Evolutionary conservation across 2,797 vertebrate species (phyloP), one percentile per base, ranked within the genome.

Genomic region (Muscicapa striata): DNA sequence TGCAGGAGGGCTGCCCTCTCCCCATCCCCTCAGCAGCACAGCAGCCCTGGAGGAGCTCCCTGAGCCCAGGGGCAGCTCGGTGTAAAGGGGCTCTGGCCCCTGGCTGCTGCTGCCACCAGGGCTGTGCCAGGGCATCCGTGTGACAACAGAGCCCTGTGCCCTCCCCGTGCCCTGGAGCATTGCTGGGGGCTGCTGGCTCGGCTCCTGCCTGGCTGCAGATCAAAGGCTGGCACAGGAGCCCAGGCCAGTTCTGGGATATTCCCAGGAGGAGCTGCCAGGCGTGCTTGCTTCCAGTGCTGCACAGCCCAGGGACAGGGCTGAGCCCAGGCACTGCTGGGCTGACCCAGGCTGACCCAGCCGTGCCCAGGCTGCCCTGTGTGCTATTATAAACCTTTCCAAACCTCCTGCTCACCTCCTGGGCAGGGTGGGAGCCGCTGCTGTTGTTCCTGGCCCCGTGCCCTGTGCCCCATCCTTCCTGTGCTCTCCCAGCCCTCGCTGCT

Each of bases 391-490:
- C 22, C 46, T 48, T 23, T 23, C 46, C 46, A 48, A 48, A 24
- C 74, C 79, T 67, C 32, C 54, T 87, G 14, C 68, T 80, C 8
- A 1, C 30, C 66, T 70, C 59, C 66, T 36, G 10, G 17, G 55
- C 41, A 30, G 57, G 90, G 46, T 34, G 89, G 94, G 82, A 90
- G 87, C 70, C 2, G 2, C 89, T 30, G 75, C 63, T 90, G 62
- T 82, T 93, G 87, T 89, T 97, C 55, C 93, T 84, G 88, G 93
- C 93, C 55, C 88, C 3, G 3, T 49, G 86, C 93, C 95, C 83
- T 5, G 3, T 93, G 94, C 96, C 96, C 93, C 95, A 95, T 97
- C 97, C 96, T 97, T 96, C 96, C 97, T 96, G 77, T 36, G 81
- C 93, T 84, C 90, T 94, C 88, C 81, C 41, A 70, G 88, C 38